Evolutionary conservation across 2,113 vertebrate genomes (phyloP).

Genomic region (Spizaetus ornatus): DNA sequence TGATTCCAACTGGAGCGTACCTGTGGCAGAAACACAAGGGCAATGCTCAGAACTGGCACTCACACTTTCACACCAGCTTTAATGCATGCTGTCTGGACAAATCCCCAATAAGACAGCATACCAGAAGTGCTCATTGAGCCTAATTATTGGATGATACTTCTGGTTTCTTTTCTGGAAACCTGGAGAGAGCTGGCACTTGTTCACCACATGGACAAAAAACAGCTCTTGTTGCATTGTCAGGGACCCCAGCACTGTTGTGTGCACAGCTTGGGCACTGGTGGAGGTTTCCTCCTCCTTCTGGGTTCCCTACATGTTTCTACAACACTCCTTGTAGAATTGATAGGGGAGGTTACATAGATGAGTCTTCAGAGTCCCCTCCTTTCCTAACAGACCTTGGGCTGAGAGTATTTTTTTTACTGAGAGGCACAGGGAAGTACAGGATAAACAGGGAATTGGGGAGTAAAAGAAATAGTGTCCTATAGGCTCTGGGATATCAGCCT

Average conservation of each 20-base stretch:
- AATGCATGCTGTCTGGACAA: background rate
- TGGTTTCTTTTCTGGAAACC: background rate
- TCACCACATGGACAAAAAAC: background rate
- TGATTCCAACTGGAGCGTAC: conserved; percentile 94
- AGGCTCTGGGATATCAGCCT: background rate
- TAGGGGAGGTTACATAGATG: background rate
- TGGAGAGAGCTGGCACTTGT: background rate
- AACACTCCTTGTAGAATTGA: background rate
- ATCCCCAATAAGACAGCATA: background rate
- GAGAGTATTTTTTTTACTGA: background rate
- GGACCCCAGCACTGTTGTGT: background rate
- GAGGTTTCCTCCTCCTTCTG: background rate
- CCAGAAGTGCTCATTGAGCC: background rate
- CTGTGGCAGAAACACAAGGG: conserved; percentile 63
- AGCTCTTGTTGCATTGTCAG: background rate
- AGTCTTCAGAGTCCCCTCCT: background rate
- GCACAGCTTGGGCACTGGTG: background rate
- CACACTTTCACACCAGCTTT: background rate
- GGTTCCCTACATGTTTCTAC: background rate
- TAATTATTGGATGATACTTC: background rate
- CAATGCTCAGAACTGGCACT: background rate
- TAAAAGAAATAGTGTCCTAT: background rate
- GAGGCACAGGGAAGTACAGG: background rate
- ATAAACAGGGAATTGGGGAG: background rate
- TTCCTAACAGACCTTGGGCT: background rate